phyloP scores from a whole-genome alignment of 2,888 invertebrate genomes.

The Aphrophora alni region DNA sequence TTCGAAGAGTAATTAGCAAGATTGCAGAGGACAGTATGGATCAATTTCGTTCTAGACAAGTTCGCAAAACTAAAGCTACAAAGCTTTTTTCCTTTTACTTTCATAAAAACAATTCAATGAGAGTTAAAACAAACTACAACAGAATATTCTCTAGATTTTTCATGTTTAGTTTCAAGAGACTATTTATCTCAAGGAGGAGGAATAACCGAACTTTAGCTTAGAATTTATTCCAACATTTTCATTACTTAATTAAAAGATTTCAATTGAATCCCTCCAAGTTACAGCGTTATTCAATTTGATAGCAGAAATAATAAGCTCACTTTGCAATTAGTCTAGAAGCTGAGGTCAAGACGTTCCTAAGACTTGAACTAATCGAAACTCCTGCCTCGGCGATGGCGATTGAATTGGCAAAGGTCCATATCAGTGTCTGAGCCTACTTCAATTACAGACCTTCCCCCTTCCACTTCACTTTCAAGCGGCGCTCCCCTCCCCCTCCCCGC shows the following conservation, averaged over 20 bases:
- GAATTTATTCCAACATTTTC: not conserved
- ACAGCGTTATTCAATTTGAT: not conserved
- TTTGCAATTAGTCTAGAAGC: not conserved
- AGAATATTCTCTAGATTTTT: too few relatives aligned
- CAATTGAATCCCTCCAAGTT: not conserved
- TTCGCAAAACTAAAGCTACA: too few relatives aligned
- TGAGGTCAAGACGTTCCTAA: not conserved
- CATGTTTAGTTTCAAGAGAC: too few relatives aligned
- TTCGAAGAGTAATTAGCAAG: too few relatives aligned
- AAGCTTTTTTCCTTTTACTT: too few relatives aligned
- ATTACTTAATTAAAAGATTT: not conserved
- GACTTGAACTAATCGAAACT: not conserved
- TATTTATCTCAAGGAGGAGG: not conserved
- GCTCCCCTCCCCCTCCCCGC: not conserved
- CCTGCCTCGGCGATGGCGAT: not conserved
- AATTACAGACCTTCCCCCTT: not conserved
- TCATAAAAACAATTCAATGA: too few relatives aligned
- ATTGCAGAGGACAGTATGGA: too few relatives aligned
- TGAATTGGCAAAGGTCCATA: slow-evolving; percentile 9
- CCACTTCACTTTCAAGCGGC: not conserved
- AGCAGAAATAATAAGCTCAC: not conserved
- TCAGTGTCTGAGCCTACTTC: not conserved
- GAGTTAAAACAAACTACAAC: too few relatives aligned
- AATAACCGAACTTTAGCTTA: too few relatives aligned
- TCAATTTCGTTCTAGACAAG: too few relatives aligned